Evolutionary conservation across 2,888 invertebrate genomes (phyloP).

Genomic region (Erannis defoliaria): DNA sequence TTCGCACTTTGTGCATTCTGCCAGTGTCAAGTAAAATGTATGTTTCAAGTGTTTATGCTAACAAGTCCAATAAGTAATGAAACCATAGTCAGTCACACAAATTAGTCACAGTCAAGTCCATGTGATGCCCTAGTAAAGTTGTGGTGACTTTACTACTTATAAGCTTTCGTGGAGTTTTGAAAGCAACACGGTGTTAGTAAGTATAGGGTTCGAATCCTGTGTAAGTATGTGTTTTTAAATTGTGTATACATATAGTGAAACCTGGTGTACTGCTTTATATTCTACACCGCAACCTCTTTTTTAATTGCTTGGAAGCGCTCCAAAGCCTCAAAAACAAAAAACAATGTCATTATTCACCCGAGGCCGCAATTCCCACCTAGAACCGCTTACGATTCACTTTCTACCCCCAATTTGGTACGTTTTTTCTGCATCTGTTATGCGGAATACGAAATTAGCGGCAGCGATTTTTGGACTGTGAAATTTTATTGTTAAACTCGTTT

Average conservation of each 20-base stretch:
- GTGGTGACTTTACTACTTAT: too few species aligned
- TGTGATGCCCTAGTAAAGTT: too few species aligned
- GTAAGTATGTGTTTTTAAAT: too few species aligned
- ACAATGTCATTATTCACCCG: slow-evolving; percentile 38
- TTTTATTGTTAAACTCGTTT: slow-evolving; percentile 13
- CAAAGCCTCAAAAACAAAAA: slow-evolving; percentile 39
- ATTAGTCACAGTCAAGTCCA: too few species aligned
- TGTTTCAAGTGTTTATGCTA: too few species aligned
- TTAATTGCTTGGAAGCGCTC: slow-evolving; percentile 42
- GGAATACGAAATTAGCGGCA: slow-evolving; percentile 29
- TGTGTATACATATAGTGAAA: background rate
- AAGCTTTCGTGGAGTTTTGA: too few species aligned
- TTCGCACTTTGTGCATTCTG: too few species aligned
- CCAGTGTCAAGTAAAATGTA: too few species aligned
- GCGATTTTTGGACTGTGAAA: slow-evolving; percentile 23
- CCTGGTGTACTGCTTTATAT: slow-evolving; percentile 6
- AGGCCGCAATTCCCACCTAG: slow-evolving; percentile 36
- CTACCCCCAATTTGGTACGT: slow-evolving; percentile 28
- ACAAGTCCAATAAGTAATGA: too few species aligned
- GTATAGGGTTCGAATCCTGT: too few species aligned
- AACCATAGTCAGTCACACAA: too few species aligned
- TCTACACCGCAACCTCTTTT: slow-evolving; percentile 23
- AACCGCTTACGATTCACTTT: slow-evolving; percentile 35
- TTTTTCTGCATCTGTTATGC: slow-evolving; percentile 28
- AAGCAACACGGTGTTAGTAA: too few species aligned